phyloP scores from a whole-genome alignment of 2,113 vertebrate genomes.

The Alces alces region DNA sequence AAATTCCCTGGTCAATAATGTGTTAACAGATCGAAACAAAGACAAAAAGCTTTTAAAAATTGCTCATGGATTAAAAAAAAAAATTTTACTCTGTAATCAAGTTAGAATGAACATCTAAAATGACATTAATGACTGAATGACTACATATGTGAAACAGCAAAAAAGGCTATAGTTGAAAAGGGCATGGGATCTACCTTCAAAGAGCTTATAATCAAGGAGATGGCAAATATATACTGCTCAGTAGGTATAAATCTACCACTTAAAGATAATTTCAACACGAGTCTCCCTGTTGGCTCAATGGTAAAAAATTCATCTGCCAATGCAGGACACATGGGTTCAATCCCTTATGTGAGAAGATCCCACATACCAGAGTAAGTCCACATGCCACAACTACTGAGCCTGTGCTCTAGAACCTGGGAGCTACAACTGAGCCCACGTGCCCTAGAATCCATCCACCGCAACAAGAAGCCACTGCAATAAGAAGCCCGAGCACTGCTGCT shows the following conservation, averaged over 20 bases:
- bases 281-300: neutral
- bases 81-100: neutral
- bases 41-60: conserved; percentile 6
- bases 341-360: neutral
- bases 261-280: neutral
- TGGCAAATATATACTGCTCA: neutral
- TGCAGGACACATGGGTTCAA: neutral
- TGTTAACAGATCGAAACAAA: conserved; percentile 21
- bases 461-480: neutral
- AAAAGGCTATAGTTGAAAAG: neutral
- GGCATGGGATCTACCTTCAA: neutral
- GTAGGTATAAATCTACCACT: neutral
- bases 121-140: neutral
- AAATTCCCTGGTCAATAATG: neutral
- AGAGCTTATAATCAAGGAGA: neutral
- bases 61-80: neutral
- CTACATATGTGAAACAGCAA: neutral
- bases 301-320: neutral
- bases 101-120: conserved; percentile 10
- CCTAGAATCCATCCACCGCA: neutral
- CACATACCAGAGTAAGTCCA: neutral
- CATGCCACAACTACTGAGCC: neutral
- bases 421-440: neutral
- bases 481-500: neutral
- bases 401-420: neutral